phyloP scores from a whole-genome alignment of 2,113 vertebrate genomes.

The Hyaena hyaena region DNA sequence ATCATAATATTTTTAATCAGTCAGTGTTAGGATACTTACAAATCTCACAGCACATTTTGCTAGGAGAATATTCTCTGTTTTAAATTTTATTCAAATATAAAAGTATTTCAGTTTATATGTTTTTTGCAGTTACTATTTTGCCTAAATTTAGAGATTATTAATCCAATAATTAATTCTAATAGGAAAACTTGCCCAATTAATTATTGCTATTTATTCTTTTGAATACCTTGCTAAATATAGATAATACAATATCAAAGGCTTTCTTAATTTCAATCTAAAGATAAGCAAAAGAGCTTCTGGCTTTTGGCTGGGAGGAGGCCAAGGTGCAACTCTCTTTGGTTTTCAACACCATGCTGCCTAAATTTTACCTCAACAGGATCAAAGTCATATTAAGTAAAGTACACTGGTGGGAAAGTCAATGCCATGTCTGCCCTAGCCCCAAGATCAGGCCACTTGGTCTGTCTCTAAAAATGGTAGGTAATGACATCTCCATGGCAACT shows the following conservation, averaged over 20 bases:
- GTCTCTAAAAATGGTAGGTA: neutral
- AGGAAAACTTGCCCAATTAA: neutral
- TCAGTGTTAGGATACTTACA: neutral
- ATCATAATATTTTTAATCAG: neutral
- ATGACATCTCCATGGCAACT: neutral
- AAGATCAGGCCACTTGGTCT: neutral
- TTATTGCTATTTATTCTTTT: neutral
- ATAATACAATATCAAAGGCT: neutral
- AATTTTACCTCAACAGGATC: neutral
- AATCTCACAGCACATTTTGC: neutral
- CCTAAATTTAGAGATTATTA: neutral
- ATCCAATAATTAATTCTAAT: neutral
- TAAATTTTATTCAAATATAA: neutral
- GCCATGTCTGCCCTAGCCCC: neutral
- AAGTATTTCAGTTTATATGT: neutral
- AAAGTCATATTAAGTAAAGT: neutral
- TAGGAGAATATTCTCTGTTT: neutral
- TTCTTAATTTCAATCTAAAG: neutral
- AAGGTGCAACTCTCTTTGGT: neutral
- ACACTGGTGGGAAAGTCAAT: neutral
- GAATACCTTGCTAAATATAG: neutral
- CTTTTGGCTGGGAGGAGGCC: neutral
- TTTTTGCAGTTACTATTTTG: neutral
- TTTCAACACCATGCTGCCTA: neutral
- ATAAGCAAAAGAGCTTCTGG: neutral